phyloP scores from a whole-genome alignment of 1,140 invertebrate species.

The Drosophila burlai region DNA sequence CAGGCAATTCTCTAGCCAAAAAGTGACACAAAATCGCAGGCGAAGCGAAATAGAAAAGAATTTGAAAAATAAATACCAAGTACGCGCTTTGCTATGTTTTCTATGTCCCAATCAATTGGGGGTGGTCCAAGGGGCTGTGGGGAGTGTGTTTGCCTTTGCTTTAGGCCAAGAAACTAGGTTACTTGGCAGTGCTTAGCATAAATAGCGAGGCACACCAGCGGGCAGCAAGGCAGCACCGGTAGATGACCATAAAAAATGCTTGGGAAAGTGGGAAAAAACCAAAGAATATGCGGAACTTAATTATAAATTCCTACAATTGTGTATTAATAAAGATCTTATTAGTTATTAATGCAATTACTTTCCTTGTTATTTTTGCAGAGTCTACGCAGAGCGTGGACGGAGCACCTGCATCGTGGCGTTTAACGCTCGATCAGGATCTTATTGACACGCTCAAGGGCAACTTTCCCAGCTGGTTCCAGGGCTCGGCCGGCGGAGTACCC shows the following conservation, averaged over 20 bases:
- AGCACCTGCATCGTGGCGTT: slow-evolving; percentile 93
- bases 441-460: slow-evolving; percentile 95
- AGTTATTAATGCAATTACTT: neutral
- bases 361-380: slow-evolving; percentile 87
- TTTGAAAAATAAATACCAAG: slow-evolving; percentile 63
- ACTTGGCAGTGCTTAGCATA: slow-evolving; percentile 79
- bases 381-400: slow-evolving; percentile 92
- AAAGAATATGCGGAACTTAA: too few relatives aligned
- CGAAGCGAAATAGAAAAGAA: slow-evolving; percentile 23
- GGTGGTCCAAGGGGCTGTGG: neutral
- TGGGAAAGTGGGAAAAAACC: neutral
- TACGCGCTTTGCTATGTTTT: slow-evolving; percentile 74
- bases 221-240: slow-evolving; percentile 36
- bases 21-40: slow-evolving; percentile 28
- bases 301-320: too few relatives aligned
- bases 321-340: neutral
- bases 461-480: slow-evolving; percentile 96
- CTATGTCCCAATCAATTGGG: slow-evolving; percentile 9
- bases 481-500: slow-evolving; percentile 35
- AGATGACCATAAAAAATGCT: slow-evolving; percentile 54
- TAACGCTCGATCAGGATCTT: slow-evolving; percentile 95
- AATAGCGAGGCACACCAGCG: slow-evolving; percentile 69
- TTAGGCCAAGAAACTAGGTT: slow-evolving; percentile 65
- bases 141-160: slow-evolving; percentile 4
- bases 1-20: slow-evolving; percentile 41